Percentiles rank a stretch among this genome's conserved stretches.
Evolutionary conservation across 2,113 vertebrate genomes (phyloP).

Genomic region (Isurus oxyrinchus): DNA sequence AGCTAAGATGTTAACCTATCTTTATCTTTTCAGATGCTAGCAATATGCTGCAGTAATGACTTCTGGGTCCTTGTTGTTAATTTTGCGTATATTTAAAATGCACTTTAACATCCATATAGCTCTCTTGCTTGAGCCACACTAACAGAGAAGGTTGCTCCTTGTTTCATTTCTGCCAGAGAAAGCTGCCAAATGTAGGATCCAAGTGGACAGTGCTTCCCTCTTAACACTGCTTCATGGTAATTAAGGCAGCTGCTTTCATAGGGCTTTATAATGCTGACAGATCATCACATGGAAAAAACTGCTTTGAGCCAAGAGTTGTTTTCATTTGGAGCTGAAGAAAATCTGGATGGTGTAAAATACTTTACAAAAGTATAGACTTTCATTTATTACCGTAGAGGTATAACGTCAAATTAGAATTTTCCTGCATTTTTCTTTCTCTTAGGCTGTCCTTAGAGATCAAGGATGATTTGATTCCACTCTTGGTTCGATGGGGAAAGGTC

Average conservation of each 20-base stretch:
- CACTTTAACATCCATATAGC: not conserved
- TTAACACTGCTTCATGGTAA: not conserved
- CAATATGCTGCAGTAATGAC: not conserved
- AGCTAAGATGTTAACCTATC: too few species aligned
- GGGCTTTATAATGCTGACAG: too few species aligned
- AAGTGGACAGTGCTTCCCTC: not conserved
- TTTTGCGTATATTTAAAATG: not conserved
- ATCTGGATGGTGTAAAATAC: not conserved
- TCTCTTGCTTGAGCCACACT: not conserved
- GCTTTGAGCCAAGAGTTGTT: not conserved
- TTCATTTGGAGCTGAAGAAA: not conserved
- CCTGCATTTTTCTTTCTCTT: too few species aligned
- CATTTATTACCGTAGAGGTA: not conserved
- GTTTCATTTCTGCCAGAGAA: not conserved
- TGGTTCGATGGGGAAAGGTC: too few species aligned
- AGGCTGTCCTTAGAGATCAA: too few species aligned
- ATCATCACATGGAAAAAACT: not conserved
- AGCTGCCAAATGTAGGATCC: not conserved
- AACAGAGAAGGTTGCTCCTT: not conserved
- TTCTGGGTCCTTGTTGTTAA: not conserved
- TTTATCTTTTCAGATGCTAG: too few species aligned
- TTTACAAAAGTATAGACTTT: not conserved
- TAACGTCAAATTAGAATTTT: too few species aligned
- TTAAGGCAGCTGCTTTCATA: not conserved
- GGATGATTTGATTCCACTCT: too few species aligned